phyloP scores from a whole-genome alignment of 2,888 invertebrate species.

The Opisthograptis luteolata region DNA sequence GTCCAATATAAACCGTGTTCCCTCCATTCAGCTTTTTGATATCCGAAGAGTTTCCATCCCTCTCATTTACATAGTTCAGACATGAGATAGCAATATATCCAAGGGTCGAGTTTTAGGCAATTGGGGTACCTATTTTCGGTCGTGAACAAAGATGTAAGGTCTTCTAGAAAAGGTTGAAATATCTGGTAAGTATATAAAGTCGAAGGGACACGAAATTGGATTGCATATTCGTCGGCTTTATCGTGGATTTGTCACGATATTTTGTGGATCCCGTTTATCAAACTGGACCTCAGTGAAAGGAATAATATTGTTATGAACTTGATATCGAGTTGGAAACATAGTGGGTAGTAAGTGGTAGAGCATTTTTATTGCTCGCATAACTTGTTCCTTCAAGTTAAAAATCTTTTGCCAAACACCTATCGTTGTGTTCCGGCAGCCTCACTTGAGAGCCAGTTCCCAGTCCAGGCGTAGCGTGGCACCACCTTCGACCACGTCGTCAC shows the following conservation, averaged over 20 bases:
- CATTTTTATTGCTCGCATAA: no score
- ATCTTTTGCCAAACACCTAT: no score
- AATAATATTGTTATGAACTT: no score
- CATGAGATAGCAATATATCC: constrained; percentile 13
- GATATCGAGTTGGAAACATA: no score
- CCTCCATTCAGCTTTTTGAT: constrained; percentile 17
- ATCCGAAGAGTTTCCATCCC: constrained; percentile 5
- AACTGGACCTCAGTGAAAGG: neutral
- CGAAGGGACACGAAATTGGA: constrained; percentile 8
- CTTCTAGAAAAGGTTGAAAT: constrained; percentile 9
- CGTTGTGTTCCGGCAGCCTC: no score
- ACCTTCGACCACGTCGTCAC: no score
- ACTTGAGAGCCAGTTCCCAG: no score
- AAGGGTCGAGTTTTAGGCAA: constrained; percentile 22
- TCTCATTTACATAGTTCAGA: constrained; percentile 15
- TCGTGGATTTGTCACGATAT: neutral
- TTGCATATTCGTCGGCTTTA: neutral
- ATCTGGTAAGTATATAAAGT: neutral
- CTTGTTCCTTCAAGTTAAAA: no score
- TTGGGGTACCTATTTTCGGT: constrained; percentile 23
- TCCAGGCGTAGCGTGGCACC: no score
- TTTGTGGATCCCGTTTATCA: neutral
- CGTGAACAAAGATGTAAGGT: constrained; percentile 16
- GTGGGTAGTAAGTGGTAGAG: no score
- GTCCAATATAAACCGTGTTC: constrained; percentile 8